Base-by-base conservation (phyloP, 2,888 invertebrate species). In the Crematogaster levior region DNA sequence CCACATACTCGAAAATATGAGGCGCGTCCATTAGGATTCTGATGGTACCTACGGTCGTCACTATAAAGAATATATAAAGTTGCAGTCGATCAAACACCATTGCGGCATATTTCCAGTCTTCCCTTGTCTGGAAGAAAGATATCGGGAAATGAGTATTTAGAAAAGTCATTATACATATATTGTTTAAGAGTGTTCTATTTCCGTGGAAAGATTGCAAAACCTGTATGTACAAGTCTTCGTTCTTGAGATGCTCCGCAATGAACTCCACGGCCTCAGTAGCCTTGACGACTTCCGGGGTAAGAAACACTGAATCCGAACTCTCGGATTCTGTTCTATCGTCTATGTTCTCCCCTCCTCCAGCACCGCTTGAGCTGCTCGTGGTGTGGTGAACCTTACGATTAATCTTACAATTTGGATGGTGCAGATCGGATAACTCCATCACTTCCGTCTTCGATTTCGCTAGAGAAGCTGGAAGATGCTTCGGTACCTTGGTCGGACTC, bases 91-190 rank as follows among this genome's bases (percentile, higher is more conserved):
- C 99, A 93, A 99, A 98, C 85, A 99, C 99, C 98, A 99, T 90
- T 83, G 99, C 99, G 80, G 99, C 99, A 95, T 99, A 99, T 94
- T 99, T 99, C 99, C 99, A 99, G 95, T 99, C 99, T 95, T 99
- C 99, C 85, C 99, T 97, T 74, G 99, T 99, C 99, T 99, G 95
- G 95, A 89, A 90, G 21, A 34, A 18, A 27, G 24, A 60, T 6
- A 30, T 60, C 18, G 18, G 1, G 24, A 46, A 30, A 18, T 27
- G 21, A 12, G 3, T 9, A 51, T 73, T 73, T 58, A 58, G 2
- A 27, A 40, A 43, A 43, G 18, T 6, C 3, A 3, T 58, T 27
- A 7, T 40, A 56, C n/a, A n/a, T n/a, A n/a, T 15, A 72, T 30
- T 21, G 4, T 30, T 15, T 21, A n/a, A n/a, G 1, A 6, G 18